Base-by-base conservation (phyloP, 2,888 invertebrate species). In the Aromia moschata region DNA sequence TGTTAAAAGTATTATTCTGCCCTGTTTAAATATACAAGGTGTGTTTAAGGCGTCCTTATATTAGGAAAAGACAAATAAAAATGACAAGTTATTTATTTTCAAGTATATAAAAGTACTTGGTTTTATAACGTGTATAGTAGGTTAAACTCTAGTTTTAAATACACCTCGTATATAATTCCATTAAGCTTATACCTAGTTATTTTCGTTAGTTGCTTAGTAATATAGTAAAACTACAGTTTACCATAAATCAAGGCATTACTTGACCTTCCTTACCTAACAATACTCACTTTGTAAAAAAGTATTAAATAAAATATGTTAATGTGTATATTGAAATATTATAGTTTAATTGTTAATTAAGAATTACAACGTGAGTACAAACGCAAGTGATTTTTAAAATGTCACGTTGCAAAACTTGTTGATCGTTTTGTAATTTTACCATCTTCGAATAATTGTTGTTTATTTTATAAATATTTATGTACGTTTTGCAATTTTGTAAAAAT, bases 231-330 rank as follows among this genome's bases (percentile, higher is more conserved):
- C 78, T 75, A 70, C 77, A 75, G 77, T 78, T 79, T 78, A 79
- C 79, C 79, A 79, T 67, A 74, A 64, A 70, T 69, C 74, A 79
- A 79, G 78, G 78, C 78, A 77, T 79, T 78, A 67, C 69, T 68
- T 75, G 77, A 77, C 76, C 76, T 75, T 72, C 65, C 64, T 72
- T 77, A 77, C 77, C 77, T 77, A 72, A 65, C 67, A 78, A 77
- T 77, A 77, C 78, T 78, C 78, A 77, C 75, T 67, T 66, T 68
- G 72, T 75, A 75, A 73, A 75, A n/a, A 75, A 73, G 66, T 70
- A 70, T 72, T 71, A 69, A 67, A 58, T 64, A 70, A 64, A 59
- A 60, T 41, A 60, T 58, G 58, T 62, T 70, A n/a, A 52, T 69
- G 58, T 72, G 67, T 68, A 71, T 72, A 53, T 46, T 54, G 38